Conservation (phyloP, 2,113 vertebrate species). For the Tyrannus savana region DNA sequence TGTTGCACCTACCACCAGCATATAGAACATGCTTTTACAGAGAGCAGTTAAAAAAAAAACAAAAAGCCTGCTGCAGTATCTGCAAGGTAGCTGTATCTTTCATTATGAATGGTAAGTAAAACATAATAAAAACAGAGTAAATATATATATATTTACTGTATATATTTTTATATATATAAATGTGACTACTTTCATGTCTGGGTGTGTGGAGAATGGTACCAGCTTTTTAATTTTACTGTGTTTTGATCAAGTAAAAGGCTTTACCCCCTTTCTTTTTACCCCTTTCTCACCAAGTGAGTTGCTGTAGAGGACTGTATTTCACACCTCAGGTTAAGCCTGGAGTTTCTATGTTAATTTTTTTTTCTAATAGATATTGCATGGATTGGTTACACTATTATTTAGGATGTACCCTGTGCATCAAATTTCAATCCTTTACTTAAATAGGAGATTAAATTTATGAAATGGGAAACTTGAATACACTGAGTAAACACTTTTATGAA, state of each 20-base stretch:
- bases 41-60: background rate
- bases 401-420: constrained; percentile 1
- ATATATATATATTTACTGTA: background rate
- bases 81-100: background rate
- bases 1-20: background rate
- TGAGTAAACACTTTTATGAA: background rate
- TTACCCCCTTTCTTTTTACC: background rate
- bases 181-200: background rate
- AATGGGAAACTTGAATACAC: background rate
- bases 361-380: background rate
- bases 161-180: too few species aligned
- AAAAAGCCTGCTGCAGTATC: too few species aligned
- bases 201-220: background rate
- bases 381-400: constrained; percentile 11
- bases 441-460: background rate
- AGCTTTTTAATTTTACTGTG: background rate
- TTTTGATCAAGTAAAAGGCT: background rate
- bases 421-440: constrained; percentile 8
- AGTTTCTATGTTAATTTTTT: constrained; percentile 13
- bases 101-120: background rate
- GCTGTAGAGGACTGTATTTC: background rate
- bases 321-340: background rate
- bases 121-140: background rate
- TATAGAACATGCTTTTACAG: background rate
- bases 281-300: background rate